These are phyloP conservation scores for Troglohyphantes excavatus DNA, from an alignment of 2,888 invertebrate genomes.

Conservation along the genomic window DNA sequence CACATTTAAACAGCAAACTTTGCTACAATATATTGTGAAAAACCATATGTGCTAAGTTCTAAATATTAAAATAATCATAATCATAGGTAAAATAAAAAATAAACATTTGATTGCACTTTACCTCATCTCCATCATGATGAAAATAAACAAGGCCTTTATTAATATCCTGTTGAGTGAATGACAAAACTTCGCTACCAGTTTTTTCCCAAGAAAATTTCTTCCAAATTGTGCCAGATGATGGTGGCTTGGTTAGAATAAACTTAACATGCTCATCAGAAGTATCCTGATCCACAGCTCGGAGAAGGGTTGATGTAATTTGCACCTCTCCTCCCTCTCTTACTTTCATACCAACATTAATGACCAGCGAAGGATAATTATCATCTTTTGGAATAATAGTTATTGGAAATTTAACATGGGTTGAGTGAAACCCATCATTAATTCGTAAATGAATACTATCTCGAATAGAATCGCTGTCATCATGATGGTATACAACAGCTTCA, in stretches of 20 bases:
- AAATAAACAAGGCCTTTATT: conserved; percentile 82
- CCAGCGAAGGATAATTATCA: conserved; percentile 82
- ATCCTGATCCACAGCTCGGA: conserved; percentile 82
- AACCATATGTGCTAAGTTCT: not conserved
- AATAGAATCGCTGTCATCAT: conserved; percentile 81
- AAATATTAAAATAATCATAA: not conserved
- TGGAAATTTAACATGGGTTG: conserved; percentile 82
- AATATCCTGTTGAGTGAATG: conserved; percentile 82
- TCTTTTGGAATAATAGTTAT: conserved; percentile 82
- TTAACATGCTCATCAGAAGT: conserved; percentile 82
- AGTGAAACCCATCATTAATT: conserved; percentile 82
- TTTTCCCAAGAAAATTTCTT: conserved; percentile 81
- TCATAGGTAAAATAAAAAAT: not conserved
- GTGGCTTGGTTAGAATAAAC: conserved; percentile 81
- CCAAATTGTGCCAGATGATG: conserved; percentile 82
- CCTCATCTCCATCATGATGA: conserved; percentile 81
- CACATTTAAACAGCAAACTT: too few species aligned
- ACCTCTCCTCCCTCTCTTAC: conserved; percentile 82
- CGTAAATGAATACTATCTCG: conserved; percentile 82
- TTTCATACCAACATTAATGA: conserved; percentile 82
- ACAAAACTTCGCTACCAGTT: conserved; percentile 81
- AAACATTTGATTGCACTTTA: conserved; percentile 22
- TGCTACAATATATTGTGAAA: too few species aligned
- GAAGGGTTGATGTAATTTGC: conserved; percentile 81
- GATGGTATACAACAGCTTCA: conserved; percentile 73